Evolutionary conservation across 2,113 vertebrate genomes (phyloP).

Genomic region (Pheucticus melanocephalus): DNA sequence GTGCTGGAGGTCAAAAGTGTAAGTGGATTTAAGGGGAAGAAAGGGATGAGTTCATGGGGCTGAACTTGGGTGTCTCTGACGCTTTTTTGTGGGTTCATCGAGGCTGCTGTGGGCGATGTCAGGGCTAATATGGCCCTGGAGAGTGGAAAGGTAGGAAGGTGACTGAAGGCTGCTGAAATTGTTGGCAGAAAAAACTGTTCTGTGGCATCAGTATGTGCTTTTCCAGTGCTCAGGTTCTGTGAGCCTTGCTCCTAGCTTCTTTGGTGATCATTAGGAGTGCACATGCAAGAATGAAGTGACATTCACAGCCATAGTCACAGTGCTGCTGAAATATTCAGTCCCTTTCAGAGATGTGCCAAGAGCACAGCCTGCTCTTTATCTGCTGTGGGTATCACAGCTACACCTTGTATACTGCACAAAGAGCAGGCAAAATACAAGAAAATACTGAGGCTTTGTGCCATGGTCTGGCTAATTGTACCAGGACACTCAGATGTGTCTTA

Average conservation of each 20-base stretch:
- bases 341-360: neutral
- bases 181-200: neutral
- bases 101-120: neutral
- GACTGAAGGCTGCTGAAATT: neutral
- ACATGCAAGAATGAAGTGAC: rapidly evolving
- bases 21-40: neutral
- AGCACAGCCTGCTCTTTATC: neutral
- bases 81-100: rapidly evolving
- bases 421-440: neutral
- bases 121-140: neutral
- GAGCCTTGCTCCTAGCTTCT: neutral
- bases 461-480: neutral
- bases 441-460: neutral
- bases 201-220: neutral
- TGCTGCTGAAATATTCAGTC: neutral
- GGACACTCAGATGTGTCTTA: rapidly evolving
- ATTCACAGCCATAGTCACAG: rapidly evolving
- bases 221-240: rapidly evolving
- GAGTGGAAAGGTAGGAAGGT: neutral
- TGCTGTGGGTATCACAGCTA: neutral
- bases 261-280: rapidly evolving
- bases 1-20: neutral
- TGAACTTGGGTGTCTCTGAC: neutral
- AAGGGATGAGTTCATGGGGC: neutral
- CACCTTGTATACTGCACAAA: neutral